Conservation (phyloP, 2,113 vertebrate genomes). For the Vidua chalybeata region DNA sequence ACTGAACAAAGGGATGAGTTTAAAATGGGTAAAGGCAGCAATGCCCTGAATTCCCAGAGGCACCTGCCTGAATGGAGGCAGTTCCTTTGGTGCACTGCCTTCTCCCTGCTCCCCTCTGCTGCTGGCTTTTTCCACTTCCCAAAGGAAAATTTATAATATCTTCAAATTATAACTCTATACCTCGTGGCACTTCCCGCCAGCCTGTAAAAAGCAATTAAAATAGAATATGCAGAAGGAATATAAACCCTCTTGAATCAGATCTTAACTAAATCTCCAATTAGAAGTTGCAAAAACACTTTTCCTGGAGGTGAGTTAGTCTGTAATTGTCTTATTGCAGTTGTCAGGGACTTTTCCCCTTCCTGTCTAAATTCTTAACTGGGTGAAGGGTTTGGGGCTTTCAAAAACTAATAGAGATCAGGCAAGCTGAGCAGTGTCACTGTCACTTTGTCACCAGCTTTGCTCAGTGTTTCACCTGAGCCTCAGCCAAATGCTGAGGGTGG, state of each 20-base stretch:
- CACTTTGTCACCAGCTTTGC: neutral
- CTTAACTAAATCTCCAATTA: conserved; percentile 49
- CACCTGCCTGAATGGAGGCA: neutral
- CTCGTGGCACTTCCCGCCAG: conserved; percentile 14
- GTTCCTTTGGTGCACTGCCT: neutral
- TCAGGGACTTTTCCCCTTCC: neutral
- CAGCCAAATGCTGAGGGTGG: neutral
- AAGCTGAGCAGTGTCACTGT: neutral
- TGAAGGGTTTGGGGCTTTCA: neutral
- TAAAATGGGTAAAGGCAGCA: neutral
- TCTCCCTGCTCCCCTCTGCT: neutral
- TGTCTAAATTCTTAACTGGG: neutral
- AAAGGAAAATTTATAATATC: conserved; percentile 6
- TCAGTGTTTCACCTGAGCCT: neutral
- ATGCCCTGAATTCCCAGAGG: neutral
- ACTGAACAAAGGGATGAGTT: neutral
- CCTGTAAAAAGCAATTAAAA: conserved; percentile 59
- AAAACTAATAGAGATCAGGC: neutral
- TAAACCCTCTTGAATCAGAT: conserved; percentile 32
- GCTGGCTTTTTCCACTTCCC: neutral
- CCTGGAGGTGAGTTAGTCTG: conserved; percentile 20
- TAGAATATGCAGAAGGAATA: conserved; percentile 37
- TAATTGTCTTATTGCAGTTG: neutral
- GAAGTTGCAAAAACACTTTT: conserved; percentile 27
- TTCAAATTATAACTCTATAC: conserved; percentile 33